A percentile compares a stretch with the other conserved stretches of the same genome.
phyloP scores from a whole-genome alignment of 2,797 vertebrate species.

The Darevskia mixta region DNA sequence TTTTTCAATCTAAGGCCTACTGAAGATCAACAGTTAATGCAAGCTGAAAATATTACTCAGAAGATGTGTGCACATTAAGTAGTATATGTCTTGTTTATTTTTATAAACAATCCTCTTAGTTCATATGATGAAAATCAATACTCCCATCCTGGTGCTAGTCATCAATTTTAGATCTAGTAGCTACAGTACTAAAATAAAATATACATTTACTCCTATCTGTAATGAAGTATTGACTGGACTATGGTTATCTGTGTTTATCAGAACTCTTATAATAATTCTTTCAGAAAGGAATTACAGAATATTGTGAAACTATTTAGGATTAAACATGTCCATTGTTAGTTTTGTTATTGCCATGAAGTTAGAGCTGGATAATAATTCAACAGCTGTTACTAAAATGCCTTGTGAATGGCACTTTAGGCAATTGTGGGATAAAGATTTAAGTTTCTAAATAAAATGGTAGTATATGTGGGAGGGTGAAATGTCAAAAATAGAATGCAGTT shows the following conservation, averaged over 20 bases:
- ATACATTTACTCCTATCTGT: not conserved
- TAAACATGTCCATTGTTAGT: not conserved
- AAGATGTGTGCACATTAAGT: not conserved
- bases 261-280: not conserved
- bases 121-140: not conserved
- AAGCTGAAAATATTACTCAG: not conserved
- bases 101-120: not conserved
- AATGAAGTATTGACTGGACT: not conserved
- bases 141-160: not conserved
- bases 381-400: not conserved
- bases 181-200: conserved; percentile 20
- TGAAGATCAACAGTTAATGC: not conserved
- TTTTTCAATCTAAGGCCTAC: not conserved
- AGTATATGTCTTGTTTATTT: not conserved
- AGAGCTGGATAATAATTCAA: conserved; percentile 2
- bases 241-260: not conserved
- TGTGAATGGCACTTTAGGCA: conserved; percentile 18
- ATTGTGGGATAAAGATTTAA: conserved; percentile 12
- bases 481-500: not conserved
- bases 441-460: not conserved
- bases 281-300: not conserved
- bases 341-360: not conserved
- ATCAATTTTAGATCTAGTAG: not conserved
- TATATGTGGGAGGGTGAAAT: not conserved
- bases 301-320: conserved; percentile 9